Base-by-base conservation (phyloP, 2,888 invertebrate genomes). In the Nowickia ferox region DNA sequence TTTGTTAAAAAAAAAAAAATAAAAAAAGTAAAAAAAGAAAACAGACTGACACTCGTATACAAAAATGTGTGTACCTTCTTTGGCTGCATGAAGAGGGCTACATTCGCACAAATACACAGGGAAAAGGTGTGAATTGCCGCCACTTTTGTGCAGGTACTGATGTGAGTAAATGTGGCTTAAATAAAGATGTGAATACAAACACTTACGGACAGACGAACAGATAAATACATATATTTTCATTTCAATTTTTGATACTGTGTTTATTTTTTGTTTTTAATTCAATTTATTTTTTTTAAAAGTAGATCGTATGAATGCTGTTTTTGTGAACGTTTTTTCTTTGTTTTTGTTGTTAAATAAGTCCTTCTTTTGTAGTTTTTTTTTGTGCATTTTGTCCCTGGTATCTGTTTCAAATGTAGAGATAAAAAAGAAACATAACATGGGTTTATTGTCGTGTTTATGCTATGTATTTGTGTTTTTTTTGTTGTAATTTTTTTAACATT, bases 51-150 rank as follows among this genome's bases (percentile, higher is more conserved):
- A n/a, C n/a, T n/a, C n/a, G n/a, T 75, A 75, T 53, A 81, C 30
- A 71, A 44, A 72, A 55, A 51, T 76, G 68, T 68, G 46, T 57
- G 48, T 69, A 79, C 38, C 75, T 69, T 19, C 75, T 63, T 76
- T 53, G 76, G 72, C 65, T 76, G 83, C 79, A 79, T 80, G 79
- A 72, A 72, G 79, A 79, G 42, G 10, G 40, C 46, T 55, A 63
- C 19, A 61, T 53, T 63, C 19, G 63, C 17, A 69, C 30, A 81
- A 81, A 80, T 63, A 63, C n/a, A 51, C 46, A 1, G 30, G 61
- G 86, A 87, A 88, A 88, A 88, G 88, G 88, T 88, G 88, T 87
- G 88, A 88, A 88, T 88, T 87, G 87, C 87, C 80, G 79, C 84
- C 84, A 87, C 87, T 83, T 86, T 86, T 59, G 38, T 48, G 30